phyloP scores from a whole-genome alignment of 2,888 invertebrate species.

The Morpho achilles region DNA sequence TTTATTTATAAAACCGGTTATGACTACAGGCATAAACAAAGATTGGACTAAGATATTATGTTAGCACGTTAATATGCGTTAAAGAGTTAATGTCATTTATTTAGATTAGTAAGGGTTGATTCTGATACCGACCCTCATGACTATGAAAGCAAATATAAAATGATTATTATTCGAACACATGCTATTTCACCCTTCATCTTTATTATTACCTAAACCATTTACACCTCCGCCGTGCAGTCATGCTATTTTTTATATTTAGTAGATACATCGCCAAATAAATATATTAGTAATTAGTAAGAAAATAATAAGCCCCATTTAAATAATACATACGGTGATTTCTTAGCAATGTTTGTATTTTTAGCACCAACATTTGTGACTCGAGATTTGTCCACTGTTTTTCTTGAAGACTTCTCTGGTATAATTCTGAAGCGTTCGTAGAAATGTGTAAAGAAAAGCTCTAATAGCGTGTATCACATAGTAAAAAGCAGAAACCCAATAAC shows the following conservation, averaged over 20 bases:
- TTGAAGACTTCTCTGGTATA: conserved; percentile 51
- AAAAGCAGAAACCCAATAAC: not conserved
- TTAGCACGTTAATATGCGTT: too few species aligned
- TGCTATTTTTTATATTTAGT: conserved; percentile 10
- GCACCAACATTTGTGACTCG: conserved; percentile 43
- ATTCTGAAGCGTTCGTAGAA: conserved; percentile 55
- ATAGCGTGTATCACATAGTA: conserved; percentile 1
- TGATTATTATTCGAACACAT: too few species aligned
- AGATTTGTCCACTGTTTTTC: conserved; percentile 46
- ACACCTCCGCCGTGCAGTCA: conserved; percentile 12
- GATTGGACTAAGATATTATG: too few species aligned
- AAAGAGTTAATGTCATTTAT: too few species aligned
- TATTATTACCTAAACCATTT: not conserved
- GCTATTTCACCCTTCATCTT: not conserved
- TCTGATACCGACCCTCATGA: too few species aligned
- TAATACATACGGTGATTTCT: conserved; percentile 44
- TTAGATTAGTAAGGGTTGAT: too few species aligned
- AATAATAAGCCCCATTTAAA: conserved; percentile 27
- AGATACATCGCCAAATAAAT: not conserved
- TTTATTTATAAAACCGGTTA: too few species aligned
- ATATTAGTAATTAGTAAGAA: conserved; percentile 17
- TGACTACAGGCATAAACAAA: too few species aligned
- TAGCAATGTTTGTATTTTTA: conserved; percentile 52
- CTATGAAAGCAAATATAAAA: too few species aligned
- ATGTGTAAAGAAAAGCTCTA: conserved; percentile 13